phyloP scores from a whole-genome alignment of 2,797 vertebrate species.

The Helarctos malayanus region DNA sequence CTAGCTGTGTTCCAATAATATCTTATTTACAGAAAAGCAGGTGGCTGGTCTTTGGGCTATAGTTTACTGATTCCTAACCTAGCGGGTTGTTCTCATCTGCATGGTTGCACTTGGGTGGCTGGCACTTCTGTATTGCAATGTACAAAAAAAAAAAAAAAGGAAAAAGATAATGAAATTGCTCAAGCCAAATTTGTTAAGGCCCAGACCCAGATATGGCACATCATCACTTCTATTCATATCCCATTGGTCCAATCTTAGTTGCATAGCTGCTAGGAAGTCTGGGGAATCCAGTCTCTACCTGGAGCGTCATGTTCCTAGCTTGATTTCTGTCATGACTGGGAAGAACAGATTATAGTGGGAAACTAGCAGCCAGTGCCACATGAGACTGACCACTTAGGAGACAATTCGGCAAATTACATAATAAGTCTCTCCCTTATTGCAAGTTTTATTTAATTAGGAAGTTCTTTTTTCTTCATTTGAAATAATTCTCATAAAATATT shows the following conservation, averaged over 20 bases:
- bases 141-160: neutral
- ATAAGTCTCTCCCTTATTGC: neutral
- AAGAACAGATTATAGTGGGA: neutral
- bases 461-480: neutral
- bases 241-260: neutral
- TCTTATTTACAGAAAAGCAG: neutral
- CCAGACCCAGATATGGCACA: neutral
- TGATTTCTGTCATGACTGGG: neutral
- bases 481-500: constrained; percentile 5
- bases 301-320: neutral
- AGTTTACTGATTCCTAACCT: neutral
- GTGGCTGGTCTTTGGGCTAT: neutral
- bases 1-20: neutral
- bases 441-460: neutral
- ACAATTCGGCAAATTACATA: neutral
- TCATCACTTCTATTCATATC: neutral
- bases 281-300: neutral
- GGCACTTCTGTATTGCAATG: neutral
- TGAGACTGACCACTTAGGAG: neutral
- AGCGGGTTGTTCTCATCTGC: neutral
- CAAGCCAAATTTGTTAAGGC: neutral
- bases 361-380: neutral
- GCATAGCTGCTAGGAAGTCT: neutral
- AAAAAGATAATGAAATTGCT: neutral
- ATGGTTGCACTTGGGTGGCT: neutral